phyloP scores from a whole-genome alignment of 2,888 invertebrate genomes.

The Cantharis flavilabris region DNA sequence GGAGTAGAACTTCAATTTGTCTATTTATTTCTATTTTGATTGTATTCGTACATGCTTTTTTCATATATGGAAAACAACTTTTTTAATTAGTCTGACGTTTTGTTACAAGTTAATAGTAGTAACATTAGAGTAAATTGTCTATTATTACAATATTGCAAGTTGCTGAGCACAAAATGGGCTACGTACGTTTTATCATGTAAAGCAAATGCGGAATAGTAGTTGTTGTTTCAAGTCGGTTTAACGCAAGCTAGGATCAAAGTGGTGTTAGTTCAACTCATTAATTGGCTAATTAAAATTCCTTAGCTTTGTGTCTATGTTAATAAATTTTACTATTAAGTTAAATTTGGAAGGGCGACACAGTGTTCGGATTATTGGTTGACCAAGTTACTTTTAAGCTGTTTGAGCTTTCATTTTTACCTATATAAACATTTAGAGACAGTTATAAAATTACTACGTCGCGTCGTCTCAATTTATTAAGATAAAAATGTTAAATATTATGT shows the following conservation, averaged over 20 bases:
- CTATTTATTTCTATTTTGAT: not conserved
- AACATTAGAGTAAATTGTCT: not conserved
- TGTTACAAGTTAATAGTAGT: not conserved
- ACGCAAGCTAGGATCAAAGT: conserved; percentile 17
- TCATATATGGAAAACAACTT: not conserved
- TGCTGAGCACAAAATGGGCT: not conserved
- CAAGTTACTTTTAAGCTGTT: not conserved
- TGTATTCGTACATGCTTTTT: not conserved
- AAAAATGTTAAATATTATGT: not conserved
- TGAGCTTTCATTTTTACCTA: not conserved
- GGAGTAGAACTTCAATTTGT: not conserved
- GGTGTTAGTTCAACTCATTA: conserved; percentile 26
- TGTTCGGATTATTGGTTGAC: not conserved
- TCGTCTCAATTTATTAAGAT: not conserved
- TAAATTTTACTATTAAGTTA: conserved; percentile 20
- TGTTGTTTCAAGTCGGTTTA: conserved; percentile 12
- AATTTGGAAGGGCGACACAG: not conserved
- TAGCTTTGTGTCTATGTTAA: conserved; percentile 15
- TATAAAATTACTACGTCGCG: not conserved
- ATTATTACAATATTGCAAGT: not conserved
- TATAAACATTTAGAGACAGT: not conserved
- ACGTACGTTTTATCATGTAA: conserved; percentile 1
- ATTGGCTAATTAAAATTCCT: conserved; percentile 34
- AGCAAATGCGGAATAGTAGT: conserved; percentile 9
- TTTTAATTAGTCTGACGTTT: not conserved